Conservation (phyloP, 2,113 vertebrate species). For the Phrynosoma blainvillii region DNA sequence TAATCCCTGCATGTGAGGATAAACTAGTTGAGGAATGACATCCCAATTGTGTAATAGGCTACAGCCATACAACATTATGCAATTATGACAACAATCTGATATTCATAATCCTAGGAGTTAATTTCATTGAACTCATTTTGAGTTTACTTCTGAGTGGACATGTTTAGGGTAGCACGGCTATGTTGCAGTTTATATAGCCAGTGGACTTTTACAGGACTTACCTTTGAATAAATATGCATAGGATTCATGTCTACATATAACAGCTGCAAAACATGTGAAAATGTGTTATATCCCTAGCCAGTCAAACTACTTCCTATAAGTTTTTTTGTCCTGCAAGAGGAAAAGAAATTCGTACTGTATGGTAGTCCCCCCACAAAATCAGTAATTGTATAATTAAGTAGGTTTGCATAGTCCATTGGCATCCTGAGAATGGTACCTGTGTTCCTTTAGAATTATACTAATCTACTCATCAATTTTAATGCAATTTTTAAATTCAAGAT, state of each 20-base stretch:
- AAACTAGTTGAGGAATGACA: too few species aligned
- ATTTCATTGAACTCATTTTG: neutral
- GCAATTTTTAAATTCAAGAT: constrained; percentile 11
- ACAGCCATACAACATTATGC: neutral
- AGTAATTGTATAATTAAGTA: neutral
- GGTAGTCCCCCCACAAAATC: neutral
- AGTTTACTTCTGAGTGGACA: neutral
- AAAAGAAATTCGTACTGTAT: neutral
- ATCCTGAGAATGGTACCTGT: neutral
- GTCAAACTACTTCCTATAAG: neutral
- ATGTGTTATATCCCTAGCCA: too few species aligned
- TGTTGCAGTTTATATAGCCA: neutral
- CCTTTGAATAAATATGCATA: neutral
- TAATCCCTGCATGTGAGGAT: too few species aligned
- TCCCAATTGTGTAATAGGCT: neutral
- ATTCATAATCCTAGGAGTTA: neutral
- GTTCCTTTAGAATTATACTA: neutral
- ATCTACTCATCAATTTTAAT: constrained; percentile 14
- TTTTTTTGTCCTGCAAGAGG: neutral
- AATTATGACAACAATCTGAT: neutral
- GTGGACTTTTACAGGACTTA: neutral
- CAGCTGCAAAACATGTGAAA: neutral
- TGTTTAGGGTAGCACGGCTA: neutral
- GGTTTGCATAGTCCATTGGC: neutral
- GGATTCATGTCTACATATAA: neutral